Percentiles rank a stretch among this genome's conserved stretches.
phyloP scores from a whole-genome alignment of 2,888 invertebrate genomes.

The Dicyrtoma fusca region DNA sequence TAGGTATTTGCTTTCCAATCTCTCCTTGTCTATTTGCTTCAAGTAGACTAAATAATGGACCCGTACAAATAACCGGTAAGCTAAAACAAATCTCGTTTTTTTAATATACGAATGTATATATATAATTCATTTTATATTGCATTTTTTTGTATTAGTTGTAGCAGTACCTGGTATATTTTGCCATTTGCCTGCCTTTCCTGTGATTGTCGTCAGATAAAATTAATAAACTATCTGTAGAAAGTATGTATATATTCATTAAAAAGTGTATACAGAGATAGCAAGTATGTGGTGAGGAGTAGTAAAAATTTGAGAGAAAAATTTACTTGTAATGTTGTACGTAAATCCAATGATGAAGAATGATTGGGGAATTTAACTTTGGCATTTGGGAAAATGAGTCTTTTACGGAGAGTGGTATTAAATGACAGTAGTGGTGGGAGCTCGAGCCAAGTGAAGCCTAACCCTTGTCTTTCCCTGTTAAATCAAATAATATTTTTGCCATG shows the following conservation, averaged over 20 bases:
- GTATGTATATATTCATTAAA: conserved; percentile 21
- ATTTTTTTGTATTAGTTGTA: too few species aligned
- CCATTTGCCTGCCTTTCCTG: neutral
- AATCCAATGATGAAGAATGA: neutral
- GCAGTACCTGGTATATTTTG: neutral
- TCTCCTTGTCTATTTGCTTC: neutral
- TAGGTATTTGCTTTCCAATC: too few species aligned
- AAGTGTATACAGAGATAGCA: neutral
- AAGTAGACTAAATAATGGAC: conserved; percentile 12
- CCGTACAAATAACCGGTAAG: conserved; percentile 22
- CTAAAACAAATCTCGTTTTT: conserved; percentile 7
- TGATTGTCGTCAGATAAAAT: conserved; percentile 13
- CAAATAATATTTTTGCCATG: too few species aligned
- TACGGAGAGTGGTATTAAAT: conserved; percentile 7
- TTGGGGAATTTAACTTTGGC: too few species aligned
- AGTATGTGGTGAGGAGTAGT: neutral
- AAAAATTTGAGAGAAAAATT: too few species aligned
- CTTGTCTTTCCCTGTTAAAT: too few species aligned
- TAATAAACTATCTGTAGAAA: conserved; percentile 25
- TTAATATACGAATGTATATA: too few species aligned
- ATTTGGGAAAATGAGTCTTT: conserved; percentile 15
- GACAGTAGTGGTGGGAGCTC: conserved; percentile 8
- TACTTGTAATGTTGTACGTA: conserved; percentile 9
- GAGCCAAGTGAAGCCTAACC: too few species aligned
- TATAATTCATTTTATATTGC: neutral